A percentile compares a stretch with the other conserved stretches of the same genome.
These are phyloP conservation scores for Eremophila alpestris DNA, from an alignment of 2,797 vertebrate genomes.

Conservation along the genomic window DNA sequence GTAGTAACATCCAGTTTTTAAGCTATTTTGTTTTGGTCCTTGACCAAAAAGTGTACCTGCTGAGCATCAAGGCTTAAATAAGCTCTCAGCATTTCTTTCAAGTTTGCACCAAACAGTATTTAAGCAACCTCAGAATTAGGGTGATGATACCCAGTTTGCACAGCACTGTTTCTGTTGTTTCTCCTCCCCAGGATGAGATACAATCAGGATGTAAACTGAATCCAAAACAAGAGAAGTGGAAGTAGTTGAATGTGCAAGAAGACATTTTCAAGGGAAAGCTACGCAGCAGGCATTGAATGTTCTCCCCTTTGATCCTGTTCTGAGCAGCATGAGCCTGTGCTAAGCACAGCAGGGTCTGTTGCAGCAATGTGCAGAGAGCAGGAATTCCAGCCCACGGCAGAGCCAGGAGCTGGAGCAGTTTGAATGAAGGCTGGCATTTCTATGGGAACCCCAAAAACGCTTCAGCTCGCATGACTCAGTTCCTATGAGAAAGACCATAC, in stretches of 20 bases:
- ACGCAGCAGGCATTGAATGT: background rate
- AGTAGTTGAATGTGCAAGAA: background rate
- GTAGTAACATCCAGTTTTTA: background rate
- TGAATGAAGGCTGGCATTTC: constrained; percentile 22
- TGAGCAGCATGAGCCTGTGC: constrained; percentile 25
- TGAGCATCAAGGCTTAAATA: background rate
- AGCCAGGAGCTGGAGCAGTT: background rate
- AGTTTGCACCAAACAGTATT: background rate
- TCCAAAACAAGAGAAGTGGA: constrained; percentile 24
- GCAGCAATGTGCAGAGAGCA: background rate
- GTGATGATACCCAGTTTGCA: background rate
- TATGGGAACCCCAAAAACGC: background rate
- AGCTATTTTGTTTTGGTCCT: background rate
- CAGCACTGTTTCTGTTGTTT: background rate
- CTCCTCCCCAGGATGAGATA: background rate
- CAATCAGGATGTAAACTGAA: background rate
- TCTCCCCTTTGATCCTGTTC: background rate
- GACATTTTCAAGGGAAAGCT: constrained; percentile 24
- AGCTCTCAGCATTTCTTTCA: background rate
- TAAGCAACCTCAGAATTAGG: background rate
- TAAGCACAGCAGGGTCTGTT: background rate
- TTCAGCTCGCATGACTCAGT: background rate
- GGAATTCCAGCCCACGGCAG: background rate
- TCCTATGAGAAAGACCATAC: constrained; percentile 50
- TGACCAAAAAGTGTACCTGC: background rate